A percentile compares a stretch with the other conserved stretches of the same genome.
Evolutionary conservation across 2,888 invertebrate genomes (phyloP).

Genomic region (Camptogramma bilineatum): DNA sequence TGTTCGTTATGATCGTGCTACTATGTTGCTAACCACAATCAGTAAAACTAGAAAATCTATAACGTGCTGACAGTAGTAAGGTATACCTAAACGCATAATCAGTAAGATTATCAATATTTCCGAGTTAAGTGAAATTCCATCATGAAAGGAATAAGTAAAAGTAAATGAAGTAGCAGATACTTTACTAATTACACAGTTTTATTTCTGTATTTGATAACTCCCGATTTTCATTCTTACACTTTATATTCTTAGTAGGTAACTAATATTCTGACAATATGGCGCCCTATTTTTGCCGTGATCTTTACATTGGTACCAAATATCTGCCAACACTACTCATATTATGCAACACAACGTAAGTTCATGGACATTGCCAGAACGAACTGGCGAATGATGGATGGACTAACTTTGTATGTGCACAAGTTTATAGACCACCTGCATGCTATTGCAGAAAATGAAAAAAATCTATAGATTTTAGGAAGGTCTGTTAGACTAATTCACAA

Average conservation of each 20-base stretch:
- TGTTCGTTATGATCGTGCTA: background rate
- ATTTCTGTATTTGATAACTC: too few relatives aligned
- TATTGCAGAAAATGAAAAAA: too few relatives aligned
- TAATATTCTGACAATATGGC: background rate
- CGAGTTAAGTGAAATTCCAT: background rate
- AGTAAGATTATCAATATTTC: too few relatives aligned
- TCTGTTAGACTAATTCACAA: background rate
- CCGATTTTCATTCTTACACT: background rate
- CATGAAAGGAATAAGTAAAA: background rate
- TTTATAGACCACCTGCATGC: background rate
- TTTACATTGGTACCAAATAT: conserved; percentile 3
- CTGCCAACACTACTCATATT: conserved; percentile 8
- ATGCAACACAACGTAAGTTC: conserved; percentile 12
- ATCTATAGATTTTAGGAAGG: too few relatives aligned
- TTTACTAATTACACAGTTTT: too few relatives aligned
- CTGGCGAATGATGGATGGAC: conserved; percentile 44
- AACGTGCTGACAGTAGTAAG: too few relatives aligned
- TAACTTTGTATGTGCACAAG: conserved; percentile 10
- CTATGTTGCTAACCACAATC: background rate
- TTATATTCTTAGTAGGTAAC: background rate
- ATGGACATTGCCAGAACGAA: conserved; percentile 7
- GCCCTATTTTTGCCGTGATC: conserved; percentile 1
- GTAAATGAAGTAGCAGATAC: too few relatives aligned
- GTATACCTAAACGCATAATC: background rate
- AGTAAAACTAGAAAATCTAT: conserved; percentile 1